Evolutionary conservation across 1,140 invertebrate genomes (phyloP), one percentile per base, ranked within the genome.

Genomic region (Spodoptera frugiperda): DNA sequence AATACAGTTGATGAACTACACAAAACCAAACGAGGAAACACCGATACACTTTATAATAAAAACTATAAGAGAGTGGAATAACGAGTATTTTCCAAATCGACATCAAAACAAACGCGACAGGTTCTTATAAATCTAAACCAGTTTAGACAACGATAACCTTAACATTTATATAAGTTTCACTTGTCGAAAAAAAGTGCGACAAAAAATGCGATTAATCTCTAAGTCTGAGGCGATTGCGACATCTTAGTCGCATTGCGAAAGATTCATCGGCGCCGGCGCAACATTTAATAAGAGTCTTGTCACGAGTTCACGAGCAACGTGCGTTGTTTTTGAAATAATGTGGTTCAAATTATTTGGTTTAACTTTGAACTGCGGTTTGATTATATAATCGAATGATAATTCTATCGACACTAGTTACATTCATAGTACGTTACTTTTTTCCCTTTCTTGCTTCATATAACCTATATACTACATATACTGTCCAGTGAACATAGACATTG

Each of bases 141-240:
- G 71, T 73, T 73, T 21, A 44, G 39, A 1, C 21, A 73, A 49
- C 33, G 54, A 14, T n/a, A 73, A 61, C 71, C 71, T 73, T 73
- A 73, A 61, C 71, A 73, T 73, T 73, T 65, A 25, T n/a, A 39
- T 61, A n/a, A 46, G 54, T 73, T 73, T 73, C 71, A 48, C 71
- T 73, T 48, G 25, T 30, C 6, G 39, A 46, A 73, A 73, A 39
- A 73, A 73, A 73, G 54, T 57, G 55, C 71, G 54, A 49, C 55
- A 73, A 73, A 73, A 73, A 48, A 14, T 49, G 15, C 15, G 70
- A 72, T 73, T 73, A 59, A 73, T 73, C 55, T 57, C n/a, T 39
- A 73, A 73, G 55, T 73, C 55, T 54, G 19, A 21, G 8, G 25
- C 39, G 17, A 25, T 73, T 73, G 71, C 71, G 55, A 73, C 55